Percentiles rank a stretch among this genome's conserved stretches.
Conservation (phyloP, 2,888 invertebrate species). For the Vandiemenella viatica region DNA sequence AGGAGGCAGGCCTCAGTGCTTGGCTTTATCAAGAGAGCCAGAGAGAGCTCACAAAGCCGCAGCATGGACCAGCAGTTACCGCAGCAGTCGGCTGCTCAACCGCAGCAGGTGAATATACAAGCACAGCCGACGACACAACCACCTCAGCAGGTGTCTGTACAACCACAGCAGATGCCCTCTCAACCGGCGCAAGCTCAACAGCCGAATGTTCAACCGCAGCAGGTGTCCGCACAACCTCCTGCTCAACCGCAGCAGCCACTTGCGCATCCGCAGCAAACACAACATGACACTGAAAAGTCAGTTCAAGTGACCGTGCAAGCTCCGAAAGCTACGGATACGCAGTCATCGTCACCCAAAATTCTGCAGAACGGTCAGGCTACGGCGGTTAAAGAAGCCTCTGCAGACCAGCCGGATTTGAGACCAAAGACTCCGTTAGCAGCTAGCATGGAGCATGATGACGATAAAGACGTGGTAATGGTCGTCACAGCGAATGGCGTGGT, state of each 20-base stretch:
- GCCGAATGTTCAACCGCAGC: too few species aligned
- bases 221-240: too few species aligned
- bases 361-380: slow-evolving; percentile 1
- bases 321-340: background rate
- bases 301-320: background rate
- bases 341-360: background rate
- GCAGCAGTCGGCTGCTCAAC: background rate
- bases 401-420: background rate
- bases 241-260: too few species aligned
- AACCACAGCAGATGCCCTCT: background rate
- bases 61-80: background rate
- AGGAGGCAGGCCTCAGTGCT: background rate
- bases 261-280: too few species aligned
- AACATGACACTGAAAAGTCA: too few species aligned
- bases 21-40: background rate
- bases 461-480: background rate
- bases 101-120: background rate
- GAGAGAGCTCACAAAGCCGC: too few species aligned
- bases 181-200: too few species aligned
- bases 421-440: background rate
- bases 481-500: too few species aligned
- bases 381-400: background rate
- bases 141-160: background rate
- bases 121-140: background rate
- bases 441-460: background rate